Evolutionary conservation across 23 tunicate species (phyloP).

Genomic region (Halocynthia roretzi): DNA sequence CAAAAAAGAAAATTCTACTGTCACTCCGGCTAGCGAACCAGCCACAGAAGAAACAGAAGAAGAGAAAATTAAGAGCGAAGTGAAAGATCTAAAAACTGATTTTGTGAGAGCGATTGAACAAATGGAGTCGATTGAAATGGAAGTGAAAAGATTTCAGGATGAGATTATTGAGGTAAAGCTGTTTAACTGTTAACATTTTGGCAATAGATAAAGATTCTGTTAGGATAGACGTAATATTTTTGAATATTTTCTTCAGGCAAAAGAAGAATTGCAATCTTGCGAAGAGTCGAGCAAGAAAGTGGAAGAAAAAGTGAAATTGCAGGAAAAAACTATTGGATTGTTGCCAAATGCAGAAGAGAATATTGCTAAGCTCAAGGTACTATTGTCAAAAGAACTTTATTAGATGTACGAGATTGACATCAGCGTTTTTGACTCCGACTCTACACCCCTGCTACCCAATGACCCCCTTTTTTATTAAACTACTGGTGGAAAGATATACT

Average conservation of each 20-base stretch:
- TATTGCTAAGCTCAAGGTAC: constrained; percentile 73
- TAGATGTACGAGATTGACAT: too few species aligned
- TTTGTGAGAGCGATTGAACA: constrained; percentile 19
- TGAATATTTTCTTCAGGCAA: constrained; percentile 1
- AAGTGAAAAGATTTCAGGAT: constrained; percentile 32
- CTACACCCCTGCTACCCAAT: too few species aligned
- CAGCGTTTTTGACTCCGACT: too few species aligned
- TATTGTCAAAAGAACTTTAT: too few species aligned
- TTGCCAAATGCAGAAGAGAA: constrained; percentile 84
- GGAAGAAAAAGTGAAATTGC: constrained; percentile 38
- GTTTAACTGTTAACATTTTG: not conserved
- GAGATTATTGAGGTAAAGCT: constrained; percentile 22
- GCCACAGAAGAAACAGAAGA: constrained; percentile 33
- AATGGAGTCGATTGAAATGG: constrained; percentile 49
- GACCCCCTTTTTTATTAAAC: too few species aligned
- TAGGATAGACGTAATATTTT: too few species aligned
- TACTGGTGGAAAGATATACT: too few species aligned
- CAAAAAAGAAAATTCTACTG: too few species aligned
- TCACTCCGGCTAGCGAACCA: not conserved
- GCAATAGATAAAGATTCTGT: not conserved
- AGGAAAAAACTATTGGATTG: constrained; percentile 60
- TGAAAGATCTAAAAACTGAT: constrained; percentile 27
- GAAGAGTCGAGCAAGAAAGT: constrained; percentile 16
- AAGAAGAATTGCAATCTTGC: constrained; percentile 8
- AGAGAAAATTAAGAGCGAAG: constrained; percentile 39